Conservation (phyloP, 2,888 invertebrate genomes). For the Lycocerus yunnanus region DNA sequence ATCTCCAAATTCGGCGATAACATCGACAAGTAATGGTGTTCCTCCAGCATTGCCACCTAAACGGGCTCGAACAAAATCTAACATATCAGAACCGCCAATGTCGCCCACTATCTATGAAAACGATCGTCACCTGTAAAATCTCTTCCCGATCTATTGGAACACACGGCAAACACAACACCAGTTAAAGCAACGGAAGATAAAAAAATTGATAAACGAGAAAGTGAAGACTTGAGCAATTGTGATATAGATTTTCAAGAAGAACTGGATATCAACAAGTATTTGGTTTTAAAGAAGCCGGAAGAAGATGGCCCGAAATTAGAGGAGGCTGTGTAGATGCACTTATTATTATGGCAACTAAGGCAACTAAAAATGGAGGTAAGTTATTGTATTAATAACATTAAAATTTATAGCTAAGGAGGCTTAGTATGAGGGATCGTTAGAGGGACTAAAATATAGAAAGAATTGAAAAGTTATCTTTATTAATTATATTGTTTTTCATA, state of each 20-base stretch:
- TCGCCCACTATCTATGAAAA: constrained; percentile 32
- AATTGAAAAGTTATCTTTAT: too few relatives aligned
- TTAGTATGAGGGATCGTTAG: too few relatives aligned
- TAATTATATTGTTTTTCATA: too few relatives aligned
- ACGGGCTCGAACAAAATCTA: constrained; percentile 59
- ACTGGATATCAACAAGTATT: constrained; percentile 78
- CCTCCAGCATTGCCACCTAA: constrained; percentile 69
- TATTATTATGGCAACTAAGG: constrained; percentile 94
- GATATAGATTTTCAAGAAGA: constrained; percentile 73
- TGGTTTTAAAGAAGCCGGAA: constrained; percentile 77
- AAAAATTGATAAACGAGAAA: constrained; percentile 38
- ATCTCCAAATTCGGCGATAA: constrained; percentile 30
- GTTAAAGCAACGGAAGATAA: constrained; percentile 35
- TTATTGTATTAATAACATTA: too few relatives aligned
- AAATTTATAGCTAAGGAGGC: too few relatives aligned
- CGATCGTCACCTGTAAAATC: constrained; percentile 39
- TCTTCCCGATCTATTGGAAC: constrained; percentile 52
- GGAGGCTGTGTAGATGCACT: constrained; percentile 95
- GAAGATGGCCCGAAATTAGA: constrained; percentile 91
- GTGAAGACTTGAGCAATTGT: constrained; percentile 37
- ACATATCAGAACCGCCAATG: constrained; percentile 54
- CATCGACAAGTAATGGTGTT: constrained; percentile 44
- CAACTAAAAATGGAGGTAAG: constrained; percentile 80
- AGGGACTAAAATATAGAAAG: too few relatives aligned
- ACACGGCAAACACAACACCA: constrained; percentile 40